Evolutionary conservation across 2,888 invertebrate species (phyloP).

Genomic region (Oscheius sp.): DNA sequence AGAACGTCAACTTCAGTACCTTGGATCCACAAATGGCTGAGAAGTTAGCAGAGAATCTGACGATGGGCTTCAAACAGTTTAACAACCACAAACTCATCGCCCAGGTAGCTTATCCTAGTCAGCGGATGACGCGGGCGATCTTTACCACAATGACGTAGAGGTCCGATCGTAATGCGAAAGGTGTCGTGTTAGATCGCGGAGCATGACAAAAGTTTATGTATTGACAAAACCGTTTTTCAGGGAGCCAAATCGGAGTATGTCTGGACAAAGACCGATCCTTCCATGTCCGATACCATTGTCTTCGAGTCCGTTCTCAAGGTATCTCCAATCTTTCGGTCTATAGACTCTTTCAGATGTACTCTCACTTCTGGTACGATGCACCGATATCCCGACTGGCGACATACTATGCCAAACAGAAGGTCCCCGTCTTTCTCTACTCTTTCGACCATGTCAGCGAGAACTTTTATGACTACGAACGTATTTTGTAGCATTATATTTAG

Average conservation of each 20-base stretch:
- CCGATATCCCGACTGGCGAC: constrained; percentile 71
- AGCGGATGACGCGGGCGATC: too few relatives aligned
- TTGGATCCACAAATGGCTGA: constrained; percentile 62
- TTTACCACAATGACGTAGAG: too few relatives aligned
- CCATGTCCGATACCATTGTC: constrained; percentile 58
- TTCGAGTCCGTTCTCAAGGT: constrained; percentile 71
- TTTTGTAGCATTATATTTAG: too few relatives aligned
- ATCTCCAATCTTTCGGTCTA: neutral
- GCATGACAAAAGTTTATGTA: too few relatives aligned
- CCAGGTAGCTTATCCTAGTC: constrained; percentile 41
- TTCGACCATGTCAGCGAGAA: constrained; percentile 74
- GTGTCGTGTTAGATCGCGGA: too few relatives aligned
- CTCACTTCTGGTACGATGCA: constrained; percentile 74
- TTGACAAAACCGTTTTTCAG: constrained; percentile 36
- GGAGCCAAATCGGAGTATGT: constrained; percentile 73
- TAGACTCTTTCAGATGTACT: constrained; percentile 70
- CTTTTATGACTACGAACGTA: constrained; percentile 68
- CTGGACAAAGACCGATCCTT: constrained; percentile 67
- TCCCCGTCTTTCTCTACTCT: constrained; percentile 72
- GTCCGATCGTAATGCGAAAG: too few relatives aligned
- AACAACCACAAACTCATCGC: constrained; percentile 70
- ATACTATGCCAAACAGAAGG: constrained; percentile 64
- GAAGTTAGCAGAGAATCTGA: constrained; percentile 68
- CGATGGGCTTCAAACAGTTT: constrained; percentile 67
- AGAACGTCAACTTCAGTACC: constrained; percentile 67